Evolutionary conservation across 2,797 vertebrate genomes (phyloP).

Genomic region (Acanthurus leucopareius): DNA sequence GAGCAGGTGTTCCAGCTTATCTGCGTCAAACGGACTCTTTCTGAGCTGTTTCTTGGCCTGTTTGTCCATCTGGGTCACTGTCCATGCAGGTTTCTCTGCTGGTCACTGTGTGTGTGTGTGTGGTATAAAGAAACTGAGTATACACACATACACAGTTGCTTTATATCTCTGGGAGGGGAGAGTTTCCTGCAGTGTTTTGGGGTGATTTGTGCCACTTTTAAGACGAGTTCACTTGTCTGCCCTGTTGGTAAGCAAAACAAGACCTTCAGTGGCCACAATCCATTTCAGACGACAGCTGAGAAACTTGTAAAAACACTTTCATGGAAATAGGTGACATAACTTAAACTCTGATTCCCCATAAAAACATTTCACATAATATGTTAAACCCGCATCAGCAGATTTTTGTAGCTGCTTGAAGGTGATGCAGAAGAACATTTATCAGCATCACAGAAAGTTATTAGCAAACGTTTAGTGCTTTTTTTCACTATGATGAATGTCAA

Average conservation of each 20-base stretch:
- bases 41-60: constrained; percentile 12
- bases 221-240: background rate
- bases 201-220: constrained; percentile 24
- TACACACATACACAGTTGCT: constrained; percentile 4
- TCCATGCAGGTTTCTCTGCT: background rate
- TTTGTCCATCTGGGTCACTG: constrained; percentile 6
- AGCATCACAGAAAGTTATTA: too few species aligned
- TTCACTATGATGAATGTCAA: too few species aligned
- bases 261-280: constrained; percentile 35
- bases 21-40: constrained; percentile 61
- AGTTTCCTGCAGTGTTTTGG: constrained; percentile 23
- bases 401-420: background rate
- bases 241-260: constrained; percentile 41
- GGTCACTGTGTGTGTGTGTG: background rate
- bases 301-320: constrained; percentile 12
- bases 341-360: constrained; percentile 6
- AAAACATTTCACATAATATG: background rate
- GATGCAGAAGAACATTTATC: background rate
- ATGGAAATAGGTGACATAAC: background rate
- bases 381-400: background rate
- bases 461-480: too few species aligned
- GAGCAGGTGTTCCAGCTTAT: constrained; percentile 72
- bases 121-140: constrained; percentile 4
- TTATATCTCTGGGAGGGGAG: background rate
- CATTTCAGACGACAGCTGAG: constrained; percentile 29